Evolutionary conservation across 2,888 invertebrate species (phyloP).

Genomic region (Melieria omissa): DNA sequence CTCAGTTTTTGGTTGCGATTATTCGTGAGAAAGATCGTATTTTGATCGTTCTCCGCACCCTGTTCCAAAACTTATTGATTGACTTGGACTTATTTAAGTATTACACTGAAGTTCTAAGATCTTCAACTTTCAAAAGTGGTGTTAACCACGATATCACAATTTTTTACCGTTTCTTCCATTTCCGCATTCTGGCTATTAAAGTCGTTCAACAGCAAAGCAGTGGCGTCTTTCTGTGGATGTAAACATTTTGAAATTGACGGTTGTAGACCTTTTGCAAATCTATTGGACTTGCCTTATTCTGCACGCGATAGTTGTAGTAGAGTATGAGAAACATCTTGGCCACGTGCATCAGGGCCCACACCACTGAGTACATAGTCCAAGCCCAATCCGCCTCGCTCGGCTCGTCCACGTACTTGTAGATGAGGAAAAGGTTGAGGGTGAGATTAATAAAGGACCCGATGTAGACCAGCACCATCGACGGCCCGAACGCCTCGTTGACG

Average conservation of each 20-base stretch:
- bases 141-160: too few species aligned
- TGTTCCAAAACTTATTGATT: not conserved
- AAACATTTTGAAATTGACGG: not conserved
- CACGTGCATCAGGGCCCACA: slow-evolving; percentile 47
- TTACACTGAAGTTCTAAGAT: too few species aligned
- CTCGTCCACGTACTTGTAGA: slow-evolving; percentile 46
- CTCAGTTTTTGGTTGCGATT: too few species aligned
- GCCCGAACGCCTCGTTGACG: slow-evolving; percentile 45
- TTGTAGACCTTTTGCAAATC: not conserved
- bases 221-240: slow-evolving; percentile 44
- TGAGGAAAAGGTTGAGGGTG: slow-evolving; percentile 48
- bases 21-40: too few species aligned
- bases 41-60: too few species aligned
- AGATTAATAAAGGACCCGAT: slow-evolving; percentile 49
- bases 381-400: slow-evolving; percentile 19
- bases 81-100: too few species aligned
- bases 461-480: slow-evolving; percentile 44
- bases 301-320: slow-evolving; percentile 47
- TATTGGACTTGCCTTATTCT: slow-evolving; percentile 43
- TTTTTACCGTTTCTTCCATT: slow-evolving; percentile 46
- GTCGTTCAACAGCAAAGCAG: slow-evolving; percentile 43
- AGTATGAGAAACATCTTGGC: slow-evolving; percentile 49
- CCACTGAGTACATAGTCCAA: slow-evolving; percentile 39
- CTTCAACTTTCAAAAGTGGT: too few species aligned
- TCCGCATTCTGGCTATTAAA: slow-evolving; percentile 38